Base-by-base conservation (phyloP, 2,888 invertebrate genomes). In the Eilema caniola region DNA sequence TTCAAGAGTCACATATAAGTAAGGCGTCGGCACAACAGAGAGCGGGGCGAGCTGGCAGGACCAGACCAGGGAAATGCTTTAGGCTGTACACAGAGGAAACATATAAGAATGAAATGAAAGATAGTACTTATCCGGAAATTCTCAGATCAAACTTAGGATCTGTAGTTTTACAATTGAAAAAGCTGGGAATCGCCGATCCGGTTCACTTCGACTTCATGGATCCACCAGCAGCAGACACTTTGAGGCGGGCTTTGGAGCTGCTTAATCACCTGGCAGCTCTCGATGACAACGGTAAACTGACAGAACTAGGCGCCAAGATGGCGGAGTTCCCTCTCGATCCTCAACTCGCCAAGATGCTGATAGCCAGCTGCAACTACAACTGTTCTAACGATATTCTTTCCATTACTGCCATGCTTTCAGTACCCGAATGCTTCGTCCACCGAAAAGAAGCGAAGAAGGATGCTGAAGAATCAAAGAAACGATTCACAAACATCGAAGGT, bases 191-290 rank as follows among this genome's bases (percentile, higher is more conserved):
- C 85, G 99, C 99, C 89, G 99, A 99, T 95, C 95, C 99, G 88
- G 99, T 99, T 69, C 99, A 99, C 91, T 99, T 99, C 92, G 99
- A 99, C 95, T 99, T 99, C 94, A 99, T 99, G 99, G 99, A 99
- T 95, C 99, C 99, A 2, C 99, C 99, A 72, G 99, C 99, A 4
- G 99, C 99, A 0, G 99, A 99, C 96, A 99, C 99, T 0, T 96
- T 99, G 72, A 99, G 99, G 99, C 95, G 99, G 88, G 99, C 99
- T 0, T 93, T 99, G 79, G 99, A 99, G 95, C 95, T 99, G 80
- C 96, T 99, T 74, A 99, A 99, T 95, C 99, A 99, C 92, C 95
- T 99, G 81, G 99, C 99, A 0, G 99, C 99, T 0, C 95, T 99
- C 59, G 95, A 99, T 82, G 99, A 99, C 90, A 99, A 99, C 92